These are phyloP conservation scores for Nymphicus hollandicus DNA, from an alignment of 2,113 vertebrate species.

Conservation along the genomic window DNA sequence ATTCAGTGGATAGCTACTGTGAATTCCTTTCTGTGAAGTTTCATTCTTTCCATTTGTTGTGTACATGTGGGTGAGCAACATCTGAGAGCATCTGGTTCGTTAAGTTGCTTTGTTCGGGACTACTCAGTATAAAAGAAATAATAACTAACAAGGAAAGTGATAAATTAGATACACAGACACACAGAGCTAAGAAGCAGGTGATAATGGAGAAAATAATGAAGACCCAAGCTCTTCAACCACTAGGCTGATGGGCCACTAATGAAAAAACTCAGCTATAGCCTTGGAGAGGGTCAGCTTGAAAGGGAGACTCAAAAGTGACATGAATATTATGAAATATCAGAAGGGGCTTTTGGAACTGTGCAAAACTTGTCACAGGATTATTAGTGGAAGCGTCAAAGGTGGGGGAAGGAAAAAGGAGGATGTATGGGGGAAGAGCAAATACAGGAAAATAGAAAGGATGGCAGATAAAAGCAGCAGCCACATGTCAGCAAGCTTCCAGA, in stretches of 20 bases:
- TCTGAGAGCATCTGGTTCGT: not conserved
- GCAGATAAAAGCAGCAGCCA: accelerated
- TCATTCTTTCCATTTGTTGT: not conserved
- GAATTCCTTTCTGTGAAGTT: not conserved
- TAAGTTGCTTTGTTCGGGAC: not conserved
- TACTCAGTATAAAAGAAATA: not conserved
- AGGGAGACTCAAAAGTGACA: not conserved
- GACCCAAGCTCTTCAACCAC: not conserved
- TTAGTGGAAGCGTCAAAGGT: accelerated
- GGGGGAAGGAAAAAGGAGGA: not conserved
- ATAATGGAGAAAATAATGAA: not conserved
- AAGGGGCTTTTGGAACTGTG: not conserved
- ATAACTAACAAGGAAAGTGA: not conserved
- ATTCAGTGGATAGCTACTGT: not conserved
- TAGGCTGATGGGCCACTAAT: not conserved
- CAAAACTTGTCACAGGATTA: not conserved
- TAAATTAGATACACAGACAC: not conserved
- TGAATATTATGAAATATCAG: not conserved
- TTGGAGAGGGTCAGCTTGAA: not conserved
- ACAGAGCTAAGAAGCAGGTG: not conserved
- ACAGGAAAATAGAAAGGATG: not conserved
- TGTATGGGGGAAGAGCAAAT: not conserved
- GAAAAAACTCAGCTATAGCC: not conserved
- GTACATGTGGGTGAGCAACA: not conserved
- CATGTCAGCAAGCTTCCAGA: not conserved